Conservation (phyloP, 2,113 vertebrate species). For the Spea multiplicata region DNA sequence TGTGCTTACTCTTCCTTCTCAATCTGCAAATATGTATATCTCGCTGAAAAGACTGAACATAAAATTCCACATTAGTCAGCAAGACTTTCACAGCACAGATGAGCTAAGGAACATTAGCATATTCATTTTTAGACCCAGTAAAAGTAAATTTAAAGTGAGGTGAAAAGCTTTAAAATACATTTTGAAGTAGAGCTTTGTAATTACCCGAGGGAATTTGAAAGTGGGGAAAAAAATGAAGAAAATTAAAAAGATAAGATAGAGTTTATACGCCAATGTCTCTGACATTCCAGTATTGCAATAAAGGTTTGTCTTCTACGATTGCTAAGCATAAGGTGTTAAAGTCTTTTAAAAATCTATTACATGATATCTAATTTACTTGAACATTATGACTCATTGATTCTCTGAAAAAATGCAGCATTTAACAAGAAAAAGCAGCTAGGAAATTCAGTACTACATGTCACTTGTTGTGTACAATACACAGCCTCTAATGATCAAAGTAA, state of each 20-base stretch:
- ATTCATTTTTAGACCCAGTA: constrained; percentile 44
- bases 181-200: constrained; percentile 40
- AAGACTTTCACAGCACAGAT: constrained; percentile 36
- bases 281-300: constrained; percentile 20
- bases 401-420: constrained; percentile 8
- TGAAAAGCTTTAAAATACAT: constrained; percentile 44
- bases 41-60: constrained; percentile 24
- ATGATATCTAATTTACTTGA: constrained; percentile 21
- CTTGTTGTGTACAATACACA: background rate
- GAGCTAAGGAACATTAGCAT: constrained; percentile 39
- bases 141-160: constrained; percentile 40
- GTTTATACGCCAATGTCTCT: constrained; percentile 27
- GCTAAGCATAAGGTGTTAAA: constrained; percentile 28
- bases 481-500: background rate
- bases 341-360: constrained; percentile 37
- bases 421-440: background rate
- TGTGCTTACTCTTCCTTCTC: constrained; percentile 16
- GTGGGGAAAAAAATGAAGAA: constrained; percentile 20
- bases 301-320: constrained; percentile 40
- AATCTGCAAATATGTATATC: constrained; percentile 36
- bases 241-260: constrained; percentile 45
- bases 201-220: constrained; percentile 40
- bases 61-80: constrained; percentile 44
- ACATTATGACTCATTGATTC: constrained; percentile 17
- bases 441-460: background rate